Base-by-base conservation (phyloP, 1,140 invertebrate genomes). In the Trichonephila clavata region DNA sequence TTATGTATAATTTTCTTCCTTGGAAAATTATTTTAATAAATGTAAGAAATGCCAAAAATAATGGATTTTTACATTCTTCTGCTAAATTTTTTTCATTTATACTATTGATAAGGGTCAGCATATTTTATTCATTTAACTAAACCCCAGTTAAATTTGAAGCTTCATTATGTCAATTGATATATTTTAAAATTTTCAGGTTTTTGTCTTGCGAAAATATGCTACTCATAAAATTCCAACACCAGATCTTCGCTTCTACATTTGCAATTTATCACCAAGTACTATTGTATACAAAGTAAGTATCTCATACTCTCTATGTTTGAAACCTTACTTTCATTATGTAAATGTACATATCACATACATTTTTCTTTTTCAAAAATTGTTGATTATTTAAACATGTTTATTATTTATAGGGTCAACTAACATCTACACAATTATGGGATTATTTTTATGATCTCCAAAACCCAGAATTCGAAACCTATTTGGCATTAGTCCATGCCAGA, bases 401-500 rank as follows among this genome's bases (percentile, higher is more conserved):
- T 77, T n/a, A 6, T 5, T 39, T 77, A 16, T 50, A 77, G 43
- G 59, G 88, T 80, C 98, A 99, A 95, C 97, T 99, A 94, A 99
- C 98, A 24, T 98, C 99, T 5, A 97, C 98, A 95, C 99, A 99
- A 96, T 95, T 99, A 95, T 99, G 98, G 98, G 96, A 97, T 68
- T 99, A 98, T 95, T 98, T 97, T 95, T 94, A 95, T 81, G 98
- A 98, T 95, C 96, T 98, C 8, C 95, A 97, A 95, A 96, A 97
- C 96, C 97, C 98, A 3, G 97, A 97, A 68, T 99, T 98, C 96
- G 97, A 98, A 94, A 99, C 99, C 0, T 99, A 99, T 95, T 95
- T 99, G 95, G 98, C 99, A 39, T 96, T 99, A 95, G 98, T 99
- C 1, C 99, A 99, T 95, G 99, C 99, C 27, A 96, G 98, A 94